These are phyloP conservation scores for Arizona elegans DNA, from an alignment of 2,113 vertebrate species.

Conservation along the genomic window DNA sequence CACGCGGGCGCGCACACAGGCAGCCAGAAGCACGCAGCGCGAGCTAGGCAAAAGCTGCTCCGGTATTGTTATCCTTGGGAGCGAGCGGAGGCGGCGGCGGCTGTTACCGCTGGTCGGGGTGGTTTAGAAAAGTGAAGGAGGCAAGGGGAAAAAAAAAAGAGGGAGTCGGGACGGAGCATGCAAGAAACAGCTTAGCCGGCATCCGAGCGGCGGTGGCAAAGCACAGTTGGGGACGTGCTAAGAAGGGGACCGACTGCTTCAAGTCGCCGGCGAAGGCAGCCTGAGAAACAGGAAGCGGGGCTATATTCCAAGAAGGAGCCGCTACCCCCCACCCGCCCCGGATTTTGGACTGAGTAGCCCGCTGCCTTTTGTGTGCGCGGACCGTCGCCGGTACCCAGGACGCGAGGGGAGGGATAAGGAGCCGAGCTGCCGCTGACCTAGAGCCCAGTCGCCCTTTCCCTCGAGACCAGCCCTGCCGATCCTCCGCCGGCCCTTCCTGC, in stretches of 20 bases:
- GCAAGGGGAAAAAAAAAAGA: not conserved
- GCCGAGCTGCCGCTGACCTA: constrained; percentile 33
- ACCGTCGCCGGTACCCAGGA: constrained; percentile 45
- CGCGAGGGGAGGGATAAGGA: constrained; percentile 34
- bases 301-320: constrained; percentile 31
- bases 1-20: not conserved
- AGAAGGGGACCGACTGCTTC: constrained; percentile 34
- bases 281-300: constrained; percentile 26
- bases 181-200: constrained; percentile 23
- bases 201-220: constrained; percentile 20
- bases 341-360: constrained; percentile 49
- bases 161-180: not conserved
- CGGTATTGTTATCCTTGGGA: constrained; percentile 58
- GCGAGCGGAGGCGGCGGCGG: constrained; percentile 38
- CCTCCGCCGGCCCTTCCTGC: constrained; percentile 11
- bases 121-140: constrained; percentile 44
- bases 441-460: constrained; percentile 45
- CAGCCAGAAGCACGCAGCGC: not conserved
- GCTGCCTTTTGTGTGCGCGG: constrained; percentile 57
- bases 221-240: constrained; percentile 14
- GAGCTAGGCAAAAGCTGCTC: constrained; percentile 41
- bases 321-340: constrained; percentile 36
- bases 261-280: constrained; percentile 2
- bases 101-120: constrained; percentile 34
- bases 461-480: not conserved